phyloP scores from a whole-genome alignment of 1,140 invertebrate genomes.

The Drosophila pectinifera region DNA sequence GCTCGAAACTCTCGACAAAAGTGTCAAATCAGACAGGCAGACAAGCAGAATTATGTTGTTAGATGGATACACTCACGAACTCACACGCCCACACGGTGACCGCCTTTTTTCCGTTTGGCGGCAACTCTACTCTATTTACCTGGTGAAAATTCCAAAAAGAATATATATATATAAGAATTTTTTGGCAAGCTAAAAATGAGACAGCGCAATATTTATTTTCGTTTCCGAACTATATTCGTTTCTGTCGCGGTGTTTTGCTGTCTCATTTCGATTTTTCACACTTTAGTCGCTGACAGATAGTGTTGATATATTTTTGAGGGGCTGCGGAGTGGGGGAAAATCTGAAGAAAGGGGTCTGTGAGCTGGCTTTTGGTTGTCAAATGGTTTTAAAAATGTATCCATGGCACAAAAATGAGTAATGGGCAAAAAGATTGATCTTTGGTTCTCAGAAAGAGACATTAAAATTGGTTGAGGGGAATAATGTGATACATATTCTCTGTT shows the following conservation, averaged over 20 bases:
- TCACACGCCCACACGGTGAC: conserved; percentile 43
- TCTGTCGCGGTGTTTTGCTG: conserved; percentile 16
- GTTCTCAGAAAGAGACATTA: neutral
- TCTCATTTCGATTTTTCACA: conserved; percentile 60
- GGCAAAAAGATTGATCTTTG: conserved; percentile 24
- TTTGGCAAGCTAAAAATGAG: conserved; percentile 42
- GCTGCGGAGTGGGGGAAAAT: neutral
- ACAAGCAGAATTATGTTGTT: conserved; percentile 49
- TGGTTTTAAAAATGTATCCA: conserved; percentile 40
- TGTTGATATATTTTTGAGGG: conserved; percentile 65
- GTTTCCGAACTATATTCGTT: conserved; percentile 33
- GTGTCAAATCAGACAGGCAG: conserved; percentile 52
- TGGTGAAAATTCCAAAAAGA: conserved; percentile 75
- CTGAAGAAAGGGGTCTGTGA: conserved; percentile 4
- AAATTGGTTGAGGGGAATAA: neutral
- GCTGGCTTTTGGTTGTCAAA: conserved; percentile 55
- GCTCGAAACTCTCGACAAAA: conserved; percentile 29
- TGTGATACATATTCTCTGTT: neutral
- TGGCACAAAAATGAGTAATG: conserved; percentile 38
- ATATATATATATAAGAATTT: conserved; percentile 20
- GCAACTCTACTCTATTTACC: conserved; percentile 39
- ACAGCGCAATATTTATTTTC: conserved; percentile 55
- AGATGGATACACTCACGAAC: conserved; percentile 6
- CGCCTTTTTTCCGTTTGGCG: conserved; percentile 35
- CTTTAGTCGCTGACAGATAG: conserved; percentile 63